Evolutionary conservation across 2,888 invertebrate species (phyloP).

Genomic region (Caenorhabditis sp.): DNA sequence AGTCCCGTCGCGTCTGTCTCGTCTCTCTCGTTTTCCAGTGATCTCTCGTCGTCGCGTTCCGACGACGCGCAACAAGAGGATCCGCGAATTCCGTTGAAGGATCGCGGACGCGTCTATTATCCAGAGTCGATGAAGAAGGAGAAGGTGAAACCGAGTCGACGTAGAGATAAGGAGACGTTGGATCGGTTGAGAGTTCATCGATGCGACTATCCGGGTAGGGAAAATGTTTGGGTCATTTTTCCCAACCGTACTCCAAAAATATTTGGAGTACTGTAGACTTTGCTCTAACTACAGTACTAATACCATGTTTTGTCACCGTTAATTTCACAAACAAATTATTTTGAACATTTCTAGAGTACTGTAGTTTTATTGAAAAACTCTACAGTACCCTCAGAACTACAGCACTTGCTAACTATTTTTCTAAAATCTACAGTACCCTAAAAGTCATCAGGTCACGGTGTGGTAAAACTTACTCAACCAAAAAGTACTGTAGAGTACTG

Average conservation of each 20-base stretch:
- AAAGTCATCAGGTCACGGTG: too few species aligned
- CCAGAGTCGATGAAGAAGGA: constrained; percentile 29
- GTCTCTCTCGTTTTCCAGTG: constrained; percentile 25
- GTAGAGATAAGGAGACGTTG: constrained; percentile 47
- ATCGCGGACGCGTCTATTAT: constrained; percentile 14
- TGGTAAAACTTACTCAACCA: too few species aligned
- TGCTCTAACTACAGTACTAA: too few species aligned
- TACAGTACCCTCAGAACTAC: too few species aligned
- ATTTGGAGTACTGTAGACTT: background rate
- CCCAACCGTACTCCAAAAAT: too few species aligned
- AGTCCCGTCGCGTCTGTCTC: constrained; percentile 24
- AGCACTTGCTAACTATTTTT: too few species aligned
- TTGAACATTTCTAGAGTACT: too few species aligned
- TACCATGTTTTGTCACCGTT: too few species aligned
- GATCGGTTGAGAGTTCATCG: constrained; percentile 50
- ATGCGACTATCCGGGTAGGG: constrained; percentile 50
- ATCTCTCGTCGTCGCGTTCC: constrained; percentile 16
- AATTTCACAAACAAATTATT: too few species aligned
- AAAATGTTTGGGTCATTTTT: background rate
- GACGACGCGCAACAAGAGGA: constrained; percentile 20
- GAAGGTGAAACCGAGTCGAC: constrained; percentile 19
- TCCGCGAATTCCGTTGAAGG: constrained; percentile 27
- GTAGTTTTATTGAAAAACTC: too few species aligned
- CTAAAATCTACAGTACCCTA: background rate
- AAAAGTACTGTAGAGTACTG: too few species aligned